Conservation (phyloP, 2,113 vertebrate species). For the Ctenomys sociabilis region DNA sequence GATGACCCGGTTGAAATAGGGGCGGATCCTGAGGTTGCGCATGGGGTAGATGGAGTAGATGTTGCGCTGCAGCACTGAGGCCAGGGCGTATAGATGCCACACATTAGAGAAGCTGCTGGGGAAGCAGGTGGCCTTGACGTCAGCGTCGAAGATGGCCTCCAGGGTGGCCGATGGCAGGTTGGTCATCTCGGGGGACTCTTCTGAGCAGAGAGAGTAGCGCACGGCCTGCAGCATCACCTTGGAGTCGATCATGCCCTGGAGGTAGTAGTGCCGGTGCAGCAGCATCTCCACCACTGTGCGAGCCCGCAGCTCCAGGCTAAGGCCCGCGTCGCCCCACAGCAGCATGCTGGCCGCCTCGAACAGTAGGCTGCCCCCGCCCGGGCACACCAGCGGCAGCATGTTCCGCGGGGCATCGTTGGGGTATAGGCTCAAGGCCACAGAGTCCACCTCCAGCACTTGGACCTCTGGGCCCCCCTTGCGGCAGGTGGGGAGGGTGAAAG, state of each 20-base stretch:
- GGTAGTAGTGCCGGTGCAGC: conserved; percentile 94
- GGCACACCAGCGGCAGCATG: conserved; percentile 93
- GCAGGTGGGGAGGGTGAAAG: conserved; percentile 88
- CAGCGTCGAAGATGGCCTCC: conserved; percentile 96
- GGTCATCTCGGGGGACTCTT: conserved; percentile 94
- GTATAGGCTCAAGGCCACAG: conserved; percentile 90
- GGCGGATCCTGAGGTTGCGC: conserved; percentile 96
- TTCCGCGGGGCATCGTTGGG: conserved; percentile 92
- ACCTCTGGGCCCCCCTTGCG: conserved; percentile 85
- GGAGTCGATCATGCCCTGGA: conserved; percentile 97
- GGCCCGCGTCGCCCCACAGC: conserved; percentile 89
- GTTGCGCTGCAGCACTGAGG: conserved; percentile 93
- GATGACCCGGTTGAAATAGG: conserved; percentile 95
- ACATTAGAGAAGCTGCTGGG: conserved; percentile 95
- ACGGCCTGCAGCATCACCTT: conserved; percentile 98
- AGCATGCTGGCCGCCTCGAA: conserved; percentile 94
- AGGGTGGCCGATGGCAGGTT: conserved; percentile 91
- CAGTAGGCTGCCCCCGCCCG: conserved; percentile 93
- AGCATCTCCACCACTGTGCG: conserved; percentile 97
- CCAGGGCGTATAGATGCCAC: conserved; percentile 96
- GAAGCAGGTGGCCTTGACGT: conserved; percentile 97
- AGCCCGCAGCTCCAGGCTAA: conserved; percentile 96
- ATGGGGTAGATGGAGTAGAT: conserved; percentile 98
- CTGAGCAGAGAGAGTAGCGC: conserved; percentile 94
- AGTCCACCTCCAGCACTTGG: conserved; percentile 91